phyloP scores from a whole-genome alignment of 1,140 invertebrate genomes.

The Aphelenchoides fujianensis region DNA sequence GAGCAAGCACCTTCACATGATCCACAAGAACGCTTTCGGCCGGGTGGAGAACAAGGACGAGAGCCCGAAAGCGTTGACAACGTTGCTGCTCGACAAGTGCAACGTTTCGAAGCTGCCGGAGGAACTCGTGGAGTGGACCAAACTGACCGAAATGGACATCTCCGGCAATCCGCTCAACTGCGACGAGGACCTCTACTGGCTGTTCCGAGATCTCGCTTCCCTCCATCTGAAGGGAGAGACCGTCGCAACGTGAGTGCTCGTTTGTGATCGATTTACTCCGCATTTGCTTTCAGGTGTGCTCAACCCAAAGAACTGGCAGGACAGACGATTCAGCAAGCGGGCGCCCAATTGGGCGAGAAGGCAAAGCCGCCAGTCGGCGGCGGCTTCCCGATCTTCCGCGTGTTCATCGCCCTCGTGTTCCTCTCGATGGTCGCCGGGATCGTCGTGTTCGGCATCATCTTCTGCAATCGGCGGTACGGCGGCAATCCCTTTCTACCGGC shows the following conservation, averaged over 20 bases:
- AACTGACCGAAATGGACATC: not conserved
- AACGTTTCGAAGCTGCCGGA: not conserved
- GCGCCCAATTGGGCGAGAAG: not conserved
- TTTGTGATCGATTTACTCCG: too few relatives aligned
- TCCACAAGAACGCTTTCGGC: slow-evolving; percentile 26
- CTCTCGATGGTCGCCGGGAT: not conserved
- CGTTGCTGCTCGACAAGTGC: not conserved
- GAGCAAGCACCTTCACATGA: slow-evolving; percentile 18
- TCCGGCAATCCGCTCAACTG: slow-evolving; percentile 10
- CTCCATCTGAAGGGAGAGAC: too few relatives aligned
- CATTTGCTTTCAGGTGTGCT: not conserved
- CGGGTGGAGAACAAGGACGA: not conserved
- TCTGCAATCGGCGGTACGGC: not conserved
- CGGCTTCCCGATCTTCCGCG: not conserved
- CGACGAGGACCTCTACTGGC: slow-evolving; percentile 14
- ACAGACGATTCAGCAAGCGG: not conserved
- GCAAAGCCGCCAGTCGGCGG: not conserved
- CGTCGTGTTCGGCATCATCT: not conserved
- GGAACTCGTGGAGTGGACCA: slow-evolving; percentile 1
- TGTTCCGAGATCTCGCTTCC: not conserved
- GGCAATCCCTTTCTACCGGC: slow-evolving; percentile 8
- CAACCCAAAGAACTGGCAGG: not conserved
- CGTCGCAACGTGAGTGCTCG: too few relatives aligned
- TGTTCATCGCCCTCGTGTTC: not conserved
- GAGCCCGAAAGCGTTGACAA: not conserved